Evolutionary conservation across 2,113 vertebrate species (phyloP), one percentile per base, ranked within the genome.

Genomic region (Coregonus clupeaformis): DNA sequence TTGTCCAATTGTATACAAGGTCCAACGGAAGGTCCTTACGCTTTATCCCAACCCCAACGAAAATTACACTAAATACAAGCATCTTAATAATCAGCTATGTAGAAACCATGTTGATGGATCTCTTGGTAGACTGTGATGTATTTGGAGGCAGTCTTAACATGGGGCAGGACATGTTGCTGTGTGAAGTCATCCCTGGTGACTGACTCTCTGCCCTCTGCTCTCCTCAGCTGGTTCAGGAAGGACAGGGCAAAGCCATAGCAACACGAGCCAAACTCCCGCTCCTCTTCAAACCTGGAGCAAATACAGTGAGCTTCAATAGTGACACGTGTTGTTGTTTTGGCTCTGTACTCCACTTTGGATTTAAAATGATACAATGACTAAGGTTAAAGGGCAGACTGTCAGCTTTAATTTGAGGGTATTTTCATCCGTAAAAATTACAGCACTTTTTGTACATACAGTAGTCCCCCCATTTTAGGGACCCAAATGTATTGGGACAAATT

Each of bases 221-320:
- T 63, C 76, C 92, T 88, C 0, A 96, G 0, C 0, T 89, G 82
- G 85, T 96, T 97, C 5, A 96, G 78, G 77, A 96, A 96, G 0
- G 80, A 83, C 72, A 96, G 82, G 0, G 93, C 90, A 0, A 90
- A 97, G 0, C 86, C 94, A 72, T 92, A 96, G 79, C 96, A 97
- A 82, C 96, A 96, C 76, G 95, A 92, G 0, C 83, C 80, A 20
- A 90, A 80, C 78, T 94, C 94, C 0, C 94, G 76, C 1, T 96
- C 94, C 89, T 95, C 96, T 45, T 72, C 25, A 68, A 84, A 81
- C 69, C 88, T 86, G 78, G 3, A 5, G 49, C 9, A 42, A n/a
- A 42, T 70, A 60, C 25, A n/a, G 0, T 42, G 36, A 18, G 14
- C 1, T 49, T 12, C 14, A 45, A 6, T 4, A 52, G 12, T 52